Evolutionary conservation across 37 sponge, comb jelly and placozoan species (phyloP).

Genomic region (Aphrocallistes beatrix): DNA sequence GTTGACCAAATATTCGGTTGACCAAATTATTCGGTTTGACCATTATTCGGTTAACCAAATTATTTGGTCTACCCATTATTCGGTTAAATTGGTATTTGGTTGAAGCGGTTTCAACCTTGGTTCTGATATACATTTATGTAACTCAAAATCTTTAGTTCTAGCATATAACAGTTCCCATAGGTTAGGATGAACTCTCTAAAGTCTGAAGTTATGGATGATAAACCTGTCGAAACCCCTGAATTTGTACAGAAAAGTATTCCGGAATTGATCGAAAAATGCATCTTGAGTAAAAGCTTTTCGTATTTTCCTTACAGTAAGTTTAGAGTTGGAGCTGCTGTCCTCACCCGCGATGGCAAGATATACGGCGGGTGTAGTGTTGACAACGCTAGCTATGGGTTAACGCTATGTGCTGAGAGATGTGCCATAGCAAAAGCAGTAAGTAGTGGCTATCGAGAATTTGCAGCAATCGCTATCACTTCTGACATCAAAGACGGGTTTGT

Average conservation of each 20-base stretch:
- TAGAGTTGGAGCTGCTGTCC: constrained; percentile 73
- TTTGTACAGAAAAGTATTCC: constrained; percentile 17
- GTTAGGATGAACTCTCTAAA: too few relatives aligned
- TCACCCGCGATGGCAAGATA: constrained; percentile 35
- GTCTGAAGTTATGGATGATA: too few relatives aligned
- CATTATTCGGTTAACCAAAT: too few relatives aligned
- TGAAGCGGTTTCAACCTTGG: too few relatives aligned
- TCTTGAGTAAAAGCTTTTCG: constrained; percentile 45
- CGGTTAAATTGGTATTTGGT: too few relatives aligned
- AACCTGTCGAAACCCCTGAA: background rate
- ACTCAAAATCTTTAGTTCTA: too few relatives aligned
- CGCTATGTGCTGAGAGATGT: constrained; percentile 73
- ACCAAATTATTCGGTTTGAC: too few relatives aligned
- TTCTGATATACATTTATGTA: too few relatives aligned
- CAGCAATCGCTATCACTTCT: constrained; percentile 63
- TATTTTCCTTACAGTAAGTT: constrained; percentile 78
- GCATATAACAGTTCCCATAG: too few relatives aligned
- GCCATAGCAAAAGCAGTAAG: constrained; percentile 85
- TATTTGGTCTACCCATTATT: too few relatives aligned
- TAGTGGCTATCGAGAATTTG: constrained; percentile 45
- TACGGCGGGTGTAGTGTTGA: constrained; percentile 87
- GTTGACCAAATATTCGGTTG: too few relatives aligned
- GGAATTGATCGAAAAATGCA: constrained; percentile 24
- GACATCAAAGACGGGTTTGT: constrained; percentile 38
- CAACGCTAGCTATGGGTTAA: constrained; percentile 61